These are phyloP conservation scores for Eumaeus atala DNA, from an alignment of 1,140 invertebrate species.

Conservation along the genomic window DNA sequence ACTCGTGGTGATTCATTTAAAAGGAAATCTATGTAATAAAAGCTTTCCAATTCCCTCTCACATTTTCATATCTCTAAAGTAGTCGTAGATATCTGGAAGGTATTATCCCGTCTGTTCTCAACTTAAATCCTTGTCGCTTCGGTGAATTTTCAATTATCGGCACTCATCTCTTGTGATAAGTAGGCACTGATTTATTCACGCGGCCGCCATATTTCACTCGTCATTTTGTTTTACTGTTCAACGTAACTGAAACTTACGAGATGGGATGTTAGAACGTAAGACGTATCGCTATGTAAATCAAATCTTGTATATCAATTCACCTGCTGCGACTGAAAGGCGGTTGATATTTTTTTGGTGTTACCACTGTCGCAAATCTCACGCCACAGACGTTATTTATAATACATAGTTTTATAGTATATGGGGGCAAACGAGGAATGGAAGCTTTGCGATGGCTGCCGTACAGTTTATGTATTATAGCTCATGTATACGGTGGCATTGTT, in stretches of 20 bases:
- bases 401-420: too few relatives aligned
- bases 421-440: too few relatives aligned
- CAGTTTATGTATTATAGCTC: too few relatives aligned
- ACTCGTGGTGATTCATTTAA: background rate
- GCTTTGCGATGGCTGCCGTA: too few relatives aligned
- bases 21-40: slow-evolving; percentile 4
- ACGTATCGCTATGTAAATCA: too few relatives aligned
- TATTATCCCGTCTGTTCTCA: slow-evolving; percentile 20
- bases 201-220: slow-evolving; percentile 2
- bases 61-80: slow-evolving; percentile 10
- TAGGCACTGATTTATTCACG: slow-evolving; percentile 28
- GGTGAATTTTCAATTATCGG: slow-evolving; percentile 39
- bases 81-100: slow-evolving; percentile 7
- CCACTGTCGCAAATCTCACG: too few relatives aligned
- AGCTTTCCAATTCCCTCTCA: slow-evolving; percentile 6
- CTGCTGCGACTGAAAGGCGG: too few relatives aligned
- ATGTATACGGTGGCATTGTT: too few relatives aligned
- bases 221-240: background rate
- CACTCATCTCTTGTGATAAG: slow-evolving; percentile 28
- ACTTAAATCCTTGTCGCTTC: slow-evolving; percentile 24
- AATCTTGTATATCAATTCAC: too few relatives aligned
- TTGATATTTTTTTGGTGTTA: too few relatives aligned
- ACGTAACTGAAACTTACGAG: background rate
- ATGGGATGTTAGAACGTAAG: too few relatives aligned
- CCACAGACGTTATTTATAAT: too few relatives aligned